Base-by-base conservation (phyloP, 2,888 invertebrate genomes). In the Megaustenia siamemsis region DNA sequence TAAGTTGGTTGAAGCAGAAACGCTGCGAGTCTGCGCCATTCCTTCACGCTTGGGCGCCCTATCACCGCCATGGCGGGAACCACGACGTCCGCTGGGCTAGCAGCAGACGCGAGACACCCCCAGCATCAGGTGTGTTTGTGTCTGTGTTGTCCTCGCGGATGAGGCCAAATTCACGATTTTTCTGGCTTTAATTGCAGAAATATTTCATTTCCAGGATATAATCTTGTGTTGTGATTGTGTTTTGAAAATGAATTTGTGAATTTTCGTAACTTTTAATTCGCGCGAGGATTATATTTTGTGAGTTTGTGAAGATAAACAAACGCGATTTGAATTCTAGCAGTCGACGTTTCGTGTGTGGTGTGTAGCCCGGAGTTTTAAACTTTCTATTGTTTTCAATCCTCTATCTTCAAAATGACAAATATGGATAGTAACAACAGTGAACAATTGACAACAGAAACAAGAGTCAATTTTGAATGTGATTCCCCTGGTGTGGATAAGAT, bases 401-500 rank as follows among this genome's bases (percentile, higher is more conserved):
- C 24, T 56, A 56, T 35, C 21, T 83, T 85, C 77, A 87, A 83
- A 35, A 88, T 87, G 87, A 87, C 86, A 73, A 88, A 83, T 76
- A 56, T 81, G 32, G 83, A 78, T 32, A 84, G 56, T 68, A 79
- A 68, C 69, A 82, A 85, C 80, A 84, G 76, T 15, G 86, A 75
- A n/a, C 56, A 45, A 6, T 45, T 35, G 32, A 79, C 63, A 28
- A 79, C 69, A 38, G 82, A 86, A 66, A 84, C 80, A 32, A 81
- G 81, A 38, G 84, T 82, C 15, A 90, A 88, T 53, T 89, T 86
- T n/a, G 89, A 86, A 73, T 87, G 86, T 32, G 87, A 85, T 49
- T 66, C 87, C 38, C 84, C 75, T 53, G 88, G 89, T 24, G 35
- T 82, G 35, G 90, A 88, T 32, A 88, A 90, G 3, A 86, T 90